Evolutionary conservation across 2,888 invertebrate genomes (phyloP), one percentile per base, ranked within the genome.

Genomic region (Diloba caeruleocephala): DNA sequence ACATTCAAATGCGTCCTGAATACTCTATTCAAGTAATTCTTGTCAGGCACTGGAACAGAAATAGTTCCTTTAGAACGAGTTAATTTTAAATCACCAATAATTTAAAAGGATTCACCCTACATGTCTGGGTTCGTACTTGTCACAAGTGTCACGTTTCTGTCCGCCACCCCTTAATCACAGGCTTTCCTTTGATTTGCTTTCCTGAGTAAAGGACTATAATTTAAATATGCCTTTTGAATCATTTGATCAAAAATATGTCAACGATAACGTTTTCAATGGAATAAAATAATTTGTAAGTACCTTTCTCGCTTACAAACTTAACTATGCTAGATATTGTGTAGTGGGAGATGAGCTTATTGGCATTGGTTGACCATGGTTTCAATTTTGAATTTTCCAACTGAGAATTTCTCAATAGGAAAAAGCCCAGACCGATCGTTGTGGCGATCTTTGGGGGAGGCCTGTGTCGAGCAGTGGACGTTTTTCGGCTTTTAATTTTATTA

Each of bases 81-180:
- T 46, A 19, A 43, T 14, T 45, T 62, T 43, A 60, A 44, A 66
- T 51, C 60, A 19, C 26, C 14, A 17, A 6, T 34, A 39, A 39
- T 31, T 33, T 31, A 23, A 41, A 36, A 59, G 51, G 33, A 51
- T 66, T 59, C 12, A 8, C 23, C 8, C 29, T 32, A 32, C 29
- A 57, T 29, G 1, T n/a, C 19, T 17, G 13, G 29, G n/a, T 39
- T 64, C 21, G 32, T 43, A 66, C 60, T 60, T 59, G 43, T 12
- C 39, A 59, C 36, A 66, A 51, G 52, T 59, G 52, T 59, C 66
- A 60, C 60, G 60, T 60, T 56, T 10, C 28, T 28, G 34, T 43
- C 28, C 17, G 5, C 15, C 26, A 23, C 52, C 31, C 36, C 36
- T 43, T 66, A 60, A 60, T 65, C 36, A 60, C 1, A 15, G 19